Evolutionary conservation across 1,140 invertebrate species (phyloP).

Genomic region (Drosophila arawakana): DNA sequence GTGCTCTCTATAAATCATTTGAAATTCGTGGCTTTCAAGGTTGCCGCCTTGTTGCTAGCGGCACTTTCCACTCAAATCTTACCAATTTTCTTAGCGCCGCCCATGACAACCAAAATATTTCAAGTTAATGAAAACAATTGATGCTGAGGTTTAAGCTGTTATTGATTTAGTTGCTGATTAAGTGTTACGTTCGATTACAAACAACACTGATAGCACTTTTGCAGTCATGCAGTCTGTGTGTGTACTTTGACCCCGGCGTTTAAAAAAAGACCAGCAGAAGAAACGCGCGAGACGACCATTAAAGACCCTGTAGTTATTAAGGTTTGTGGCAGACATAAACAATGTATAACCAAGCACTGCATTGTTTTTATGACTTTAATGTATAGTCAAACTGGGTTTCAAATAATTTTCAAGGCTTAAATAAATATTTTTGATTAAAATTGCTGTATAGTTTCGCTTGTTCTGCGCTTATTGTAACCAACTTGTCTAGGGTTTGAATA

Average conservation of each 20-base stretch:
- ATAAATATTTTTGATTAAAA: too few relatives aligned
- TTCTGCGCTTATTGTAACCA: too few relatives aligned
- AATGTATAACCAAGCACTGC: too few relatives aligned
- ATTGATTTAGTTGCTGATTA: neutral
- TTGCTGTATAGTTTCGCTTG: too few relatives aligned
- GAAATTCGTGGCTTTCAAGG: conserved; percentile 34
- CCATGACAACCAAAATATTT: neutral
- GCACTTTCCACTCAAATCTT: neutral
- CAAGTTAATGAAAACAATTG: neutral
- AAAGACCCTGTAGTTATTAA: too few relatives aligned
- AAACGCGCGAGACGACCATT: too few relatives aligned
- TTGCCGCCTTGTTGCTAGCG: conserved; percentile 41
- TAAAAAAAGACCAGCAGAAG: neutral
- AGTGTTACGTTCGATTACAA: neutral
- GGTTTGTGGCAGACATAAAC: too few relatives aligned
- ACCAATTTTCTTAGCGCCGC: neutral
- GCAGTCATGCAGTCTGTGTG: conserved; percentile 1
- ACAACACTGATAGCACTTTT: neutral
- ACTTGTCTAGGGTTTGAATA: too few relatives aligned
- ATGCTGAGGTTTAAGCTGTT: conserved; percentile 9
- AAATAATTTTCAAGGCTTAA: too few relatives aligned
- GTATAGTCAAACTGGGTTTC: too few relatives aligned
- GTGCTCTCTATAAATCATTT: conserved; percentile 55
- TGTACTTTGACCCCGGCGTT: conserved; percentile 33
- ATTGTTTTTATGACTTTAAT: too few relatives aligned